Conservation (phyloP, 2,797 vertebrate species). For the Miopithecus talapoin region DNA sequence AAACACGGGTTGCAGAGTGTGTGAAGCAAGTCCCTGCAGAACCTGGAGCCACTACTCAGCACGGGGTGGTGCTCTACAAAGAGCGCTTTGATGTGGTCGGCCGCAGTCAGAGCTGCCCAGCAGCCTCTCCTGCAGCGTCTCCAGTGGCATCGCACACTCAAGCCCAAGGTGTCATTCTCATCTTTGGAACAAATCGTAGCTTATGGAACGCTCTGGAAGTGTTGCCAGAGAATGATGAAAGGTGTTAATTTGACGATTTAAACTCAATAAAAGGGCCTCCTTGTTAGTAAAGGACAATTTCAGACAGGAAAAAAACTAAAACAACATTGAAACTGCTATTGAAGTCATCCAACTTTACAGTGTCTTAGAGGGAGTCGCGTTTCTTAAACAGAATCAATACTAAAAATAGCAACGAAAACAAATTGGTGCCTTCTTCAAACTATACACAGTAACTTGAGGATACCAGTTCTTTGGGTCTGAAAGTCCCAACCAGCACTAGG, state of each 20-base stretch:
- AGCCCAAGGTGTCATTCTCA: neutral
- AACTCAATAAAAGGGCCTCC: constrained; percentile 31
- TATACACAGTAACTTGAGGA: neutral
- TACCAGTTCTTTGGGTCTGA: neutral
- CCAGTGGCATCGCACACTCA: neutral
- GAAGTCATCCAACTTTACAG: neutral
- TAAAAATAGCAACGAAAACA: neutral
- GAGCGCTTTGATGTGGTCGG: neutral
- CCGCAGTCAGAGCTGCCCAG: neutral
- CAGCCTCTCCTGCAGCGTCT: neutral
- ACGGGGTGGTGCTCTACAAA: neutral
- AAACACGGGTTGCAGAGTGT: rapidly evolving
- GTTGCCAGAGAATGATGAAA: neutral
- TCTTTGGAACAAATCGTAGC: neutral
- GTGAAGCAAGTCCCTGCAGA: neutral
- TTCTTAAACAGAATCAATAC: neutral
- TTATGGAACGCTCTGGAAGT: constrained; percentile 19
- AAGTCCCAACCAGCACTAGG: neutral
- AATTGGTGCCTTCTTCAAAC: neutral
- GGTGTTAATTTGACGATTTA: constrained; percentile 10
- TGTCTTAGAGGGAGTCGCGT: neutral
- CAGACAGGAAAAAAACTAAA: neutral
- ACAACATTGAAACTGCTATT: neutral
- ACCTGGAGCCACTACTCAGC: rapidly evolving
- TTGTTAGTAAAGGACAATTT: constrained; percentile 29